Conservation (phyloP, 2,888 invertebrate species). For the Leucophenga maculata region DNA sequence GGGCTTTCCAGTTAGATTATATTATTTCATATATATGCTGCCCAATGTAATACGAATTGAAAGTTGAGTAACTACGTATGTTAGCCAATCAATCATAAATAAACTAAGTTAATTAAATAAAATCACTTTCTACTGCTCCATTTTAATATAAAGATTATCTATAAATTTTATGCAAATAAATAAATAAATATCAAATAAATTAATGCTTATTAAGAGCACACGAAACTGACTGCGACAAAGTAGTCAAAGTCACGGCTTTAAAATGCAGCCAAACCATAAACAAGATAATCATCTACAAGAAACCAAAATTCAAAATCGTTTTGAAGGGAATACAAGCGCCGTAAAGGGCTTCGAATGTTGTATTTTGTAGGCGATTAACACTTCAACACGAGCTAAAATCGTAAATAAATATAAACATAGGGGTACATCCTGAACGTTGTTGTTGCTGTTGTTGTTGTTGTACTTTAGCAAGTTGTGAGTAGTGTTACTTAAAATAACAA, state of each 20-base stretch:
- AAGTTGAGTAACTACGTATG: too few species aligned
- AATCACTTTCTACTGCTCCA: too few species aligned
- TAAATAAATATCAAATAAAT: background rate
- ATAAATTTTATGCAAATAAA: background rate
- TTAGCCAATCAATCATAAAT: too few species aligned
- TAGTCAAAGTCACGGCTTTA: background rate
- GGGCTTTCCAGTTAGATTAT: too few species aligned
- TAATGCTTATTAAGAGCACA: background rate
- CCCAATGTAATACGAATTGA: too few species aligned
- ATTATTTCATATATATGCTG: too few species aligned
- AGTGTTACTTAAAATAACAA: too few species aligned
- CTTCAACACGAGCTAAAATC: constrained; percentile 23
- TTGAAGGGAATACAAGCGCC: background rate
- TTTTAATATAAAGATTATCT: background rate
- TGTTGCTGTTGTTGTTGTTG: constrained; percentile 16
- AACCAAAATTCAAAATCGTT: background rate
- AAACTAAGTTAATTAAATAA: too few species aligned
- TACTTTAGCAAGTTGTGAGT: background rate
- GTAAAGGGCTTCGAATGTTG: constrained; percentile 11
- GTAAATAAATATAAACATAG: too few species aligned
- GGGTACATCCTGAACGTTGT: background rate
- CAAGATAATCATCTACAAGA: constrained; percentile 14
- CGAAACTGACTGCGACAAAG: background rate
- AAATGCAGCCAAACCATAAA: constrained; percentile 13
- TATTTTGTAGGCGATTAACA: constrained; percentile 32